Base-by-base conservation (phyloP, 2,888 invertebrate species). In the Brachyptera risi region DNA sequence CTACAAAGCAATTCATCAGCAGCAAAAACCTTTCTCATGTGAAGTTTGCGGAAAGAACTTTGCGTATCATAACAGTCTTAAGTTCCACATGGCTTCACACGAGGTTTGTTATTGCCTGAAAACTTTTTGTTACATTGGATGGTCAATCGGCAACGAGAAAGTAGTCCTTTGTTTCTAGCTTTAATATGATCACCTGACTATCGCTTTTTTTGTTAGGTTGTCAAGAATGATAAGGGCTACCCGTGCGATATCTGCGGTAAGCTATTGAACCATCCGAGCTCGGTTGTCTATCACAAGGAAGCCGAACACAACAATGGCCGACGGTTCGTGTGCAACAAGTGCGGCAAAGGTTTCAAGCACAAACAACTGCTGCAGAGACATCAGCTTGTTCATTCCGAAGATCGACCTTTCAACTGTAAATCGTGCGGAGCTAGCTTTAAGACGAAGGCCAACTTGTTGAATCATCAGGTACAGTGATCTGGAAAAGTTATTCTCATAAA, bases 351-450 rank as follows among this genome's bases (percentile, higher is more conserved):
- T 60, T 92, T 92, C 76, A 84, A 85, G 67, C 88, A 88, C 72
- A 85, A 84, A 65, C 87, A 87, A 70, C 75, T 89, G 58, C 75
- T 91, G 65, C 82, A 85, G 71, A 79, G 88, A 65, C 89, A 96
- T 80, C 84, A 93, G 78, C 71, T 89, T 67, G 84, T 92, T 66
- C 86, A 96, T 81, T 83, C 87, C 67, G 80, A 86, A 56, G 80
- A 80, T 37, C 76, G 88, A 66, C 73, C 71, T 1, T 70, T 65
- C 61, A 62, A 65, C 1, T 73, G 73, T 59, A 65, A 69, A 19
- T 47, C 67, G 0, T 82, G 82, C 71, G 73, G 74, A 60, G 79
- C 84, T 0, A 79, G 80, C 44, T 89, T 88, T 73, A 88, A 89
- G 72, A 86, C 88, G 0, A 84, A 85, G 65, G 83, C 87, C 3